Evolutionary conservation across 2,113 vertebrate genomes (phyloP), one percentile per base, ranked within the genome.

Genomic region (Lathamus discolor): DNA sequence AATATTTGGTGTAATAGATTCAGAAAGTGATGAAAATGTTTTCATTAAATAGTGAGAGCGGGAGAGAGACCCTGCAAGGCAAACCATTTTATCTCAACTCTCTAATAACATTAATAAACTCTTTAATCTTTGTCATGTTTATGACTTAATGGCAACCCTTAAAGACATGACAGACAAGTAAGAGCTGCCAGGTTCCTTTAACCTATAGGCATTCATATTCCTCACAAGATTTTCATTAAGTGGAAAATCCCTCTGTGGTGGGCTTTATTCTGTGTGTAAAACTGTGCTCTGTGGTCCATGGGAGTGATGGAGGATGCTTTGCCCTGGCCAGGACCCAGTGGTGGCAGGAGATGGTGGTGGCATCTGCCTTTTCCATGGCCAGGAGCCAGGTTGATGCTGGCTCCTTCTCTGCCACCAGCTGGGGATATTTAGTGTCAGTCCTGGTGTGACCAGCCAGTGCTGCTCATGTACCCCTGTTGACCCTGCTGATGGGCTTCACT

Each of bases 81-180:
- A 98, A 82, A 94, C 94, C 95, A 97, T 98, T 98, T 98, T 97
- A 97, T 97, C 97, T 98, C 96, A 91, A 92, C 89, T 93, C 96
- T 97, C 97, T 97, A 97, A 98, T 98, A 98, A 98, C 96, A 96
- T 97, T 98, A 98, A 98, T 98, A 98, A 97, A 97, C 97, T 97
- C 97, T 98, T 98, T 98, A 98, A 98, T 98, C 97, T 98, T 95
- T 95, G 96, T 97, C 97, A 97, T 94, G 43, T 98, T 98, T 97
- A 97, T 97, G 97, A 96, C 97, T 98, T 98, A 97, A 98, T 97
- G 97, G 97, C 97, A 97, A 92, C 94, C 95, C 95, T 97, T 97
- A 96, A 96, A 97, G 97, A 97, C 96, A 94, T 94, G 96, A 97
- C 96, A 97, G 96, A 95, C 96, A 93, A 93, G 94, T 88, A 88